Base-by-base conservation (phyloP, 2,888 invertebrate genomes). In the Rhyacophila evoluta region DNA sequence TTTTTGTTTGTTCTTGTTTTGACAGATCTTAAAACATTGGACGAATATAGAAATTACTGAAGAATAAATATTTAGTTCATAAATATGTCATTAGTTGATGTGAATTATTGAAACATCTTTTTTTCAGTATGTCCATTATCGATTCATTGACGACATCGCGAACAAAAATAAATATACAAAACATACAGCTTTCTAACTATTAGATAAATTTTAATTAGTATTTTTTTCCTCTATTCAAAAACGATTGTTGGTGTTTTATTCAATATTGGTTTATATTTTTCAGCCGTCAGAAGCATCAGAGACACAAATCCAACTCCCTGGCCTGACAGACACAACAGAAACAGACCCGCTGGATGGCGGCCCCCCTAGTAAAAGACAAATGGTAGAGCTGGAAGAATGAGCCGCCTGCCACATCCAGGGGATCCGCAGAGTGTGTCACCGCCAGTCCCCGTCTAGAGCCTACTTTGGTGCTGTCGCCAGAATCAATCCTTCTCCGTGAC, bases 251-350 rank as follows among this genome's bases (percentile, higher is more conserved):
- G 4, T 33, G 29, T 33, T 6, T 33, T 33, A 33, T 33, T 33
- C 6, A 33, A 33, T 4, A 6, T 4, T 33, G 29, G 29, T 33
- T 12, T 25, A 6, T 19, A 8, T 25, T 4, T 69, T 79, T 1
- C 89, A 94, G 94, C 94, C 94, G 11, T 94, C 94, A 5, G 94
- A 94, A 88, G 94, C 94, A n/a, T 93, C 94, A 1, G 94, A 94
- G 84, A 94, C 95, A 15, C 93, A 94, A 86, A 94, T 95, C 84
- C 93, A 93, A 85, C 89, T 95, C 82, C 94, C 94, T 12, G 94
- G 94, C 28, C 88, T 95, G 81, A 93, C 91, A 81, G 92, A 91
- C 75, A 89, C 89, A 81, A 87, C 88, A 27, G 83, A 85, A 25
- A 27, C 81, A n/a, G 92, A 91, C 72, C 89, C 89, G 80, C 88